phyloP scores from a whole-genome alignment of 1,140 invertebrate genomes.

The Ctenoplectra terminalis region DNA sequence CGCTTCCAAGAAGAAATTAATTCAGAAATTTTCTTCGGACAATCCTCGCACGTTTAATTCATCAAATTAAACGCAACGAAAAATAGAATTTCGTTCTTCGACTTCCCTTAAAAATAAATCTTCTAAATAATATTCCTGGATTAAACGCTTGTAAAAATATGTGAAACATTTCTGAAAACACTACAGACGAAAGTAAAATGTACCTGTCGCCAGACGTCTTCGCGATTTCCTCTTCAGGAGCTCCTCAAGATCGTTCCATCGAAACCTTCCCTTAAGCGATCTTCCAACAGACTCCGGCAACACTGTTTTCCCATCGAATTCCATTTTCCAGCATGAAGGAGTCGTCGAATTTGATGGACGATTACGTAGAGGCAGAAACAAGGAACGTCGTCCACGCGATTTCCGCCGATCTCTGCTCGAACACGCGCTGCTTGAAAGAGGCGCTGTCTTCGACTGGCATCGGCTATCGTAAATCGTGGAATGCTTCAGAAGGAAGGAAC shows the following conservation, averaged over 20 bases:
- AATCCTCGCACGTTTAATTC: too few relatives aligned
- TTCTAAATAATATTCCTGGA: neutral
- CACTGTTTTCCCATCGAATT: neutral
- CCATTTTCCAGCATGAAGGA: too few relatives aligned
- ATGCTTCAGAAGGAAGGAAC: slow-evolving; percentile 80
- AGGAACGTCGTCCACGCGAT: slow-evolving; percentile 9
- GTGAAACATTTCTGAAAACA: too few relatives aligned
- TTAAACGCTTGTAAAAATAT: neutral
- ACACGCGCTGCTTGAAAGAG: slow-evolving; percentile 76
- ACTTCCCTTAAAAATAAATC: neutral
- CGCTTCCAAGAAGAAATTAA: too few relatives aligned
- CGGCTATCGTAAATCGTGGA: slow-evolving; percentile 76
- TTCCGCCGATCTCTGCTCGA: slow-evolving; percentile 31
- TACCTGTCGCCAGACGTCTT: neutral
- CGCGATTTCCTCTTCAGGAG: too few relatives aligned
- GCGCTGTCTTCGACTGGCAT: slow-evolving; percentile 75
- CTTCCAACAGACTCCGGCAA: neutral
- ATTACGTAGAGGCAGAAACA: neutral
- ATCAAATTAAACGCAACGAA: too few relatives aligned
- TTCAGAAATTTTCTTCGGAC: too few relatives aligned
- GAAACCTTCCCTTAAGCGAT: neutral
- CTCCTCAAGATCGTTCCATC: neutral
- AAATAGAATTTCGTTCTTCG: too few relatives aligned
- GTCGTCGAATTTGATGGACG: neutral
- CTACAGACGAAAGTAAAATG: neutral